phyloP scores from a whole-genome alignment of 2,113 vertebrate species.

The Cyphomyrus plagiostoma region DNA sequence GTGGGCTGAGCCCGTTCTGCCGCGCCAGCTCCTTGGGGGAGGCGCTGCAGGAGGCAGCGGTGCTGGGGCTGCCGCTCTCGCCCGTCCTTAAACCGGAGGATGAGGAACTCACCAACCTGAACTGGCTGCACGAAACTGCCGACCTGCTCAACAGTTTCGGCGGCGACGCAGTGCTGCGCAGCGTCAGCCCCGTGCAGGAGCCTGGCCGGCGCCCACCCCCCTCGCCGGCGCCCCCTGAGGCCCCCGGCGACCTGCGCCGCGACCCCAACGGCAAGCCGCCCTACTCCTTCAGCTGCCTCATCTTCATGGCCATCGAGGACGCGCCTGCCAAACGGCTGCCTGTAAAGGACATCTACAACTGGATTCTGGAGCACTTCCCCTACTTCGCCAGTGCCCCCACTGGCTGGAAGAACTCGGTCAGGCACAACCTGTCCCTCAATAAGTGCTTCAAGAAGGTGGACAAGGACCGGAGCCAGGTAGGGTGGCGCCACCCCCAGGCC shows the following conservation, averaged over 20 bases:
- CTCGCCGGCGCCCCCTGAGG: constrained; percentile 77
- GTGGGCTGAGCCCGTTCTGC: constrained; percentile 80
- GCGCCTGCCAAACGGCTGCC: constrained; percentile 91
- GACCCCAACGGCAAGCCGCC: constrained; percentile 94
- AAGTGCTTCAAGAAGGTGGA: constrained; percentile 99
- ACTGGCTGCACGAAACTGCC: constrained; percentile 95
- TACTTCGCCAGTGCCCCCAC: constrained; percentile 96
- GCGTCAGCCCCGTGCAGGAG: constrained; percentile 89
- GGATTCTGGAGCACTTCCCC: constrained; percentile 98
- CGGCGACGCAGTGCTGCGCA: constrained; percentile 85
- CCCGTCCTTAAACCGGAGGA: constrained; percentile 73
- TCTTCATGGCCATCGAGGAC: constrained; percentile 99
- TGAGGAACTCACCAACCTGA: constrained; percentile 95
- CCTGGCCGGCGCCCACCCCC: constrained; percentile 54
- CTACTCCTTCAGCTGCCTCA: constrained; percentile 98
- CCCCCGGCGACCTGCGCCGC: constrained; percentile 72
- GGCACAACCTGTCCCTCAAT: constrained; percentile 95
- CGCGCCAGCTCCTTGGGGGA: constrained; percentile 71
- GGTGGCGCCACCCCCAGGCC: constrained; percentile 7
- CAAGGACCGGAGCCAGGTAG: constrained; percentile 97
- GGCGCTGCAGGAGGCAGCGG: constrained; percentile 75
- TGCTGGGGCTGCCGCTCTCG: constrained; percentile 76
- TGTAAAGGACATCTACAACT: constrained; percentile 97
- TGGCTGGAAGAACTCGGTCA: constrained; percentile 98
- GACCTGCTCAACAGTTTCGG: constrained; percentile 92